These are phyloP conservation scores for Antedon mediterranea DNA, from an alignment of 53 echinoderm and acorn worm genomes.

Conservation along the genomic window DNA sequence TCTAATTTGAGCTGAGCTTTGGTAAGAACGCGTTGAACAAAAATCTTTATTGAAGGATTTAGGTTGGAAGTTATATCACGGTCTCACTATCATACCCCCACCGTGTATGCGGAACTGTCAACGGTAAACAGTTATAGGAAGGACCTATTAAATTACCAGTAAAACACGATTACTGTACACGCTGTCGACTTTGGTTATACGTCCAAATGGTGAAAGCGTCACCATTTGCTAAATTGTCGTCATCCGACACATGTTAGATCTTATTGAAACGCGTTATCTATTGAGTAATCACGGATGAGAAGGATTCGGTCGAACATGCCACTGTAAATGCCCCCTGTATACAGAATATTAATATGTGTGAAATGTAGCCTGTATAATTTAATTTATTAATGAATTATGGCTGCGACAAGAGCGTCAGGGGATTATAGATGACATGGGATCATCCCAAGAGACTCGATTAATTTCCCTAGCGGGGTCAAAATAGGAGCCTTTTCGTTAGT, in stretches of 20 bases:
- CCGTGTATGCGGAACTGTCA: background rate
- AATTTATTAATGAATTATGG: constrained; percentile 1
- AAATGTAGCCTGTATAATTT: background rate
- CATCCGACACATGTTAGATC: background rate
- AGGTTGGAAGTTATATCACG: background rate
- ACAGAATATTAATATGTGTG: background rate
- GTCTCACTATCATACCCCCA: constrained; percentile 1
- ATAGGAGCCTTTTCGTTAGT: background rate
- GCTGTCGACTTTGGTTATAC: background rate
- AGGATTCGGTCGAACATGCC: background rate
- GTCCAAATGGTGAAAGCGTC: background rate
- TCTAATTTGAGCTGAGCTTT: too few relatives aligned
- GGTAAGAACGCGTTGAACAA: constrained; percentile 2
- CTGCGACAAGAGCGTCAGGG: background rate
- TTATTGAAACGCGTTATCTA: background rate
- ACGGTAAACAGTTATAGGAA: background rate
- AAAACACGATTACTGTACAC: background rate
- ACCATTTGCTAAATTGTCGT: background rate
- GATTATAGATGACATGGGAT: background rate
- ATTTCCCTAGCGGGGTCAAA: background rate
- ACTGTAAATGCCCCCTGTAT: background rate
- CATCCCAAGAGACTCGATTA: background rate
- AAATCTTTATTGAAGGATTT: too few relatives aligned
- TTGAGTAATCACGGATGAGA: background rate
- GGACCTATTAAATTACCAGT: background rate